Conservation (phyloP, 2,888 invertebrate genomes). For the Meloe dianella region DNA sequence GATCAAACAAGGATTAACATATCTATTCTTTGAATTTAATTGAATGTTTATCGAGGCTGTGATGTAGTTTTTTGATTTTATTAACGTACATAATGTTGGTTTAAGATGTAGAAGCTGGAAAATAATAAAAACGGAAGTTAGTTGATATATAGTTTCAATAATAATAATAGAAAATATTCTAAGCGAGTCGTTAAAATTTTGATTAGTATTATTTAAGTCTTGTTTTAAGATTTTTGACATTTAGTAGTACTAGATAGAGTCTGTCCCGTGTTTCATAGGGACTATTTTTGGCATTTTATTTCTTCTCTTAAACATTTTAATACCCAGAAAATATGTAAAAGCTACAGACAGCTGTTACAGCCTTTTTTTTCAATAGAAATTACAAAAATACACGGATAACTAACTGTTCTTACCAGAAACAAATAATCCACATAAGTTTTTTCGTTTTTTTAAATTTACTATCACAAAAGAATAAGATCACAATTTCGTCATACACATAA, state of each 20-base stretch:
- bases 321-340: neutral
- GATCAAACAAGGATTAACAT: neutral
- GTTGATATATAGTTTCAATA: neutral
- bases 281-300: neutral
- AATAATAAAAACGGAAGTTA: neutral
- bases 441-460: too few species aligned
- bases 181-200: neutral
- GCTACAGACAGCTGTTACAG: neutral
- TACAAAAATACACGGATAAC: neutral
- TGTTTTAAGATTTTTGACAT: neutral
- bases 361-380: neutral
- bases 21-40: neutral
- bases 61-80: neutral
- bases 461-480: neutral
- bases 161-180: neutral
- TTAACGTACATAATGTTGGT: neutral
- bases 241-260: neutral
- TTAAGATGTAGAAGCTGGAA: neutral
- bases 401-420: neutral
- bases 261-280: neutral
- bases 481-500: slow-evolving; percentile 1
- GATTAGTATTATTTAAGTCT: neutral
- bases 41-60: neutral
- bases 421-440: neutral
- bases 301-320: neutral